These are phyloP conservation scores for Xenentodon cancila DNA, from an alignment of 2,797 vertebrate species.

Conservation along the genomic window DNA sequence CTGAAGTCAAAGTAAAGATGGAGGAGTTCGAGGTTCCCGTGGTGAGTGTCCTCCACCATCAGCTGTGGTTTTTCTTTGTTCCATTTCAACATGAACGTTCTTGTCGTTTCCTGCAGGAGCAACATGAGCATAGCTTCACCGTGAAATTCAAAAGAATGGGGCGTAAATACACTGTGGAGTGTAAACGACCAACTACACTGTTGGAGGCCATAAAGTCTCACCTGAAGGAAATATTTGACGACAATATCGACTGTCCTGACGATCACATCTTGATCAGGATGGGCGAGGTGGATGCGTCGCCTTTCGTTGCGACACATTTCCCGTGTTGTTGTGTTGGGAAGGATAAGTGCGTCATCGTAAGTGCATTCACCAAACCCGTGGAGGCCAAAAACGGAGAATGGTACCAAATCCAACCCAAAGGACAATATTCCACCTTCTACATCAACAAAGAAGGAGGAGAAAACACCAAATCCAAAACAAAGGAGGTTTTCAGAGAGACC, in stretches of 20 bases:
- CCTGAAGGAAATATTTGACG: too few relatives aligned
- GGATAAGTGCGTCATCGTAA: background rate
- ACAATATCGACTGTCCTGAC: background rate
- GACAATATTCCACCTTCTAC: slow-evolving; percentile 12
- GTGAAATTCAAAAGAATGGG: too few relatives aligned
- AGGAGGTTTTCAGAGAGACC: slow-evolving; percentile 8
- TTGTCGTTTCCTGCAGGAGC: too few relatives aligned
- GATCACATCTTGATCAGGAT: slow-evolving; percentile 23
- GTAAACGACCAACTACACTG: too few relatives aligned
- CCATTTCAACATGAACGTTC: too few relatives aligned
- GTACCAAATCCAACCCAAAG: background rate
- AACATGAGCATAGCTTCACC: too few relatives aligned
- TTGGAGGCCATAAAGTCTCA: too few relatives aligned
- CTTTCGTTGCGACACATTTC: slow-evolving; percentile 33
- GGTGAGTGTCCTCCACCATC: too few relatives aligned
- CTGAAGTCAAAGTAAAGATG: too few relatives aligned
- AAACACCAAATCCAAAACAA: slow-evolving; percentile 1
- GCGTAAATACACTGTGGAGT: too few relatives aligned
- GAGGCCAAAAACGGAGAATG: background rate
- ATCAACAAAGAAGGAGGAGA: background rate
- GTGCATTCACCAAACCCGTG: rapidly evolving
- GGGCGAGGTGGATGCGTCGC: rapidly evolving
- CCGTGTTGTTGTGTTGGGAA: slow-evolving; percentile 14
- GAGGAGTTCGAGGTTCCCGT: too few relatives aligned
- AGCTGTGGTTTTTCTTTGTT: too few relatives aligned